Percentiles rank a stretch among this genome's conserved stretches.
phyloP scores from a whole-genome alignment of 2,797 vertebrate species.

The Microchirus variegatus region DNA sequence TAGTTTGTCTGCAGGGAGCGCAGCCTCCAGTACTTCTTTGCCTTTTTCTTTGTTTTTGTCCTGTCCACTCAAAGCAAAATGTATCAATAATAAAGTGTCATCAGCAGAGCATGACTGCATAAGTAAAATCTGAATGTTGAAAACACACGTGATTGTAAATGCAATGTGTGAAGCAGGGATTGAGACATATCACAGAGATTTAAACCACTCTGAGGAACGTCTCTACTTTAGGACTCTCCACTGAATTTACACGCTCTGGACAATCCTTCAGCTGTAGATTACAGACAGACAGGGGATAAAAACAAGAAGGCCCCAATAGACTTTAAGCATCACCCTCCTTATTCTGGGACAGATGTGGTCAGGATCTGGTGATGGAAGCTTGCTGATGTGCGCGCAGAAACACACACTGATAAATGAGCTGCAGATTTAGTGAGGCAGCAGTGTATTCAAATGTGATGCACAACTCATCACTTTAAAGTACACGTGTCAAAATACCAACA shows the following conservation, averaged over 20 bases:
- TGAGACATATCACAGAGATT: slow-evolving; percentile 42
- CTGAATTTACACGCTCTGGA: slow-evolving; percentile 35
- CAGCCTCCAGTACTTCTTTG: no score
- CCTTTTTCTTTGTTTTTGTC: no score
- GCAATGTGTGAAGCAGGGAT: slow-evolving; percentile 11
- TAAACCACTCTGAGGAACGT: slow-evolving; percentile 24
- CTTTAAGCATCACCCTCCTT: slow-evolving; percentile 44
- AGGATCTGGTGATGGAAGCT: slow-evolving; percentile 30
- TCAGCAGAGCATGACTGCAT: no score
- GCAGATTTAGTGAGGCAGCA: background rate
- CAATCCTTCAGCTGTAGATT: slow-evolving; percentile 51
- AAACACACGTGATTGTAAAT: no score
- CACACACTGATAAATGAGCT: no score
- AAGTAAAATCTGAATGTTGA: no score
- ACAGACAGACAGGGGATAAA: slow-evolving; percentile 40
- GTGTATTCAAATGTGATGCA: background rate
- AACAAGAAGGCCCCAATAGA: slow-evolving; percentile 29
- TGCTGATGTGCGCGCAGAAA: background rate
- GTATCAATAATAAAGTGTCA: no score
- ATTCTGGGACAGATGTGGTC: slow-evolving; percentile 60
- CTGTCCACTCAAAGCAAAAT: no score
- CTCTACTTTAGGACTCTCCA: slow-evolving; percentile 1
- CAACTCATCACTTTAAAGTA: no score
- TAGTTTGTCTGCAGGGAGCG: no score
- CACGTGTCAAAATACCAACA: no score